Evolutionary conservation across 2,113 vertebrate genomes (phyloP).

Genomic region (human): DNA sequence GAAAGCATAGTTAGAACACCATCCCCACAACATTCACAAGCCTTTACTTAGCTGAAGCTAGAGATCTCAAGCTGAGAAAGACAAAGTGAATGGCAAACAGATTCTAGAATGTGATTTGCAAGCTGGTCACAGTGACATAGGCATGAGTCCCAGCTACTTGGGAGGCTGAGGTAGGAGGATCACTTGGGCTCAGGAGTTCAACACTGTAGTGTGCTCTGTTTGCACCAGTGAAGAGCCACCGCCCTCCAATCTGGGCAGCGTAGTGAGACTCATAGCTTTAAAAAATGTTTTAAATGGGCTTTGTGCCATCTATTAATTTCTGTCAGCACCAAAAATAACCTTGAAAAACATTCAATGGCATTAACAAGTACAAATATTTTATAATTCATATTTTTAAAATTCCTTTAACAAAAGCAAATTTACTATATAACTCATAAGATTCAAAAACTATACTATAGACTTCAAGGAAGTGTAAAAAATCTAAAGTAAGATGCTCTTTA

Average conservation of each 20-base stretch:
- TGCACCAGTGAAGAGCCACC: neutral
- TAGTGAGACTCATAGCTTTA: neutral
- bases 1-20: neutral
- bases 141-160: neutral
- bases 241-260: neutral
- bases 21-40: neutral
- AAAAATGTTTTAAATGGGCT: neutral
- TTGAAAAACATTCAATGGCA: neutral
- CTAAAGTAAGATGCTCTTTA: neutral
- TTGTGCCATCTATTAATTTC: neutral
- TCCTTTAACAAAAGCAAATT: neutral
- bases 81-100: neutral
- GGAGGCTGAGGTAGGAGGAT: neutral
- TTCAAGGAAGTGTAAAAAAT: neutral
- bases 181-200: neutral
- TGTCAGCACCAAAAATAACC: neutral
- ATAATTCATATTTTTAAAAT: neutral
- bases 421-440: neutral
- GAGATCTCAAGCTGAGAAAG: neutral
- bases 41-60: neutral
- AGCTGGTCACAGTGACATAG: neutral
- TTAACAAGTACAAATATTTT: slow-evolving; percentile 29
- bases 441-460: neutral
- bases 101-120: neutral
- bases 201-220: neutral